Evolutionary conservation across 2,888 invertebrate species (phyloP).

Genomic region (Troides helena): DNA sequence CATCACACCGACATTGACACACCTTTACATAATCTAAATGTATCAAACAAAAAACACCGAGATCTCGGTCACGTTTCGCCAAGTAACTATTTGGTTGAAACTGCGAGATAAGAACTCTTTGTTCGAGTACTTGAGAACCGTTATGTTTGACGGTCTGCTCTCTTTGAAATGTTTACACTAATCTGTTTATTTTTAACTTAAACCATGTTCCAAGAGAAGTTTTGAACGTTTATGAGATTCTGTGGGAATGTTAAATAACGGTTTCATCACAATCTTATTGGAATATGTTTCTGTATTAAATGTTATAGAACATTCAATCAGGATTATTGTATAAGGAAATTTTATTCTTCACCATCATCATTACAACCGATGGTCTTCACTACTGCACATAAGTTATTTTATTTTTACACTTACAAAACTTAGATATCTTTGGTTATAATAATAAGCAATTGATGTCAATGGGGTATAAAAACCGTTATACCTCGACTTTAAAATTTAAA

Average conservation of each 20-base stretch:
- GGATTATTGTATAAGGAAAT: too few species aligned
- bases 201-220: not conserved
- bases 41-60: conserved; percentile 42
- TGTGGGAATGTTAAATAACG: not conserved
- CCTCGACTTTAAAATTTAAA: too few species aligned
- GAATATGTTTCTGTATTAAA: not conserved
- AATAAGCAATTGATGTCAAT: too few species aligned
- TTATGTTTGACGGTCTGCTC: conserved; percentile 55
- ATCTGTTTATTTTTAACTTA: conserved; percentile 31
- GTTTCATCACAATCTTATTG: not conserved
- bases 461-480: too few species aligned
- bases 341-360: too few species aligned
- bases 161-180: conserved; percentile 35
- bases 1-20: conserved; percentile 45
- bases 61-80: conserved; percentile 64
- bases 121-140: conserved; percentile 44
- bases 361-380: too few species aligned
- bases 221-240: not conserved
- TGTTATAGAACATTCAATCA: too few species aligned
- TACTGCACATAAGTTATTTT: too few species aligned
- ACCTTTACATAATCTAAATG: conserved; percentile 47
- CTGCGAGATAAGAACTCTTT: conserved; percentile 60
- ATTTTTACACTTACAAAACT: too few species aligned
- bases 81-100: conserved; percentile 62
- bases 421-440: too few species aligned